Percentiles rank a stretch among this genome's conserved stretches.
These are phyloP conservation scores for Eupsilia transversa DNA, from an alignment of 2,888 invertebrate species.

Conservation along the genomic window DNA sequence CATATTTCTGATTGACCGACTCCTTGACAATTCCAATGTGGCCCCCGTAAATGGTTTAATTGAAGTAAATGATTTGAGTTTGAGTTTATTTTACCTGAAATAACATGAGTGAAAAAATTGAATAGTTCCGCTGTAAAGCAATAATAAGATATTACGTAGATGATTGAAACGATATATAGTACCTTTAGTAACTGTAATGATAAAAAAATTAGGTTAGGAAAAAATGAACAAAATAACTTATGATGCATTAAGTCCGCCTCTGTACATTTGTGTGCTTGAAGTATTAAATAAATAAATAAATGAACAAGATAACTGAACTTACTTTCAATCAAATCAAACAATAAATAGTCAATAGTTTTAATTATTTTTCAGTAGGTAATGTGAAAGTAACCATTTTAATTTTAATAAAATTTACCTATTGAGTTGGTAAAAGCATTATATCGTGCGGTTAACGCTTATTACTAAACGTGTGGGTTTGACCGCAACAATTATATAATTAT, in stretches of 20 bases:
- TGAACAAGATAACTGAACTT: too few relatives aligned
- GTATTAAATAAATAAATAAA: too few relatives aligned
- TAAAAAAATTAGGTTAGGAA: neutral
- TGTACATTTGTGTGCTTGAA: too few relatives aligned
- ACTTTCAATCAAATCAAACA: neutral
- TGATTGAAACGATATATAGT: neutral
- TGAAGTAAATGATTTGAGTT: too few relatives aligned
- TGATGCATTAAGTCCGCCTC: too few relatives aligned
- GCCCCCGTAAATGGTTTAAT: too few relatives aligned
- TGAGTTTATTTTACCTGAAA: too few relatives aligned
- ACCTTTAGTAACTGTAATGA: too few relatives aligned
- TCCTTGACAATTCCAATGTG: too few relatives aligned
- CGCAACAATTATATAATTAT: slow-evolving; percentile 54
- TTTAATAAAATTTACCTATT: slow-evolving; percentile 21
- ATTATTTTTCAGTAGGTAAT: neutral
- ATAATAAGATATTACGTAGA: neutral
- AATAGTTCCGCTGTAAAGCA: neutral
- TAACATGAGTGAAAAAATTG: neutral
- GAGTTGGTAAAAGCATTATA: slow-evolving; percentile 45
- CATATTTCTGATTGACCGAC: too few relatives aligned
- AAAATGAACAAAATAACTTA: neutral
- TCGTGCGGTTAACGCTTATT: slow-evolving; percentile 49
- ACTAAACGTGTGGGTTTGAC: slow-evolving; percentile 50
- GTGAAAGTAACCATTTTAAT: neutral
- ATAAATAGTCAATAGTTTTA: neutral